These are phyloP conservation scores for Eriocheir sinensis DNA, from an alignment of 1,140 invertebrate species.

Conservation along the genomic window DNA sequence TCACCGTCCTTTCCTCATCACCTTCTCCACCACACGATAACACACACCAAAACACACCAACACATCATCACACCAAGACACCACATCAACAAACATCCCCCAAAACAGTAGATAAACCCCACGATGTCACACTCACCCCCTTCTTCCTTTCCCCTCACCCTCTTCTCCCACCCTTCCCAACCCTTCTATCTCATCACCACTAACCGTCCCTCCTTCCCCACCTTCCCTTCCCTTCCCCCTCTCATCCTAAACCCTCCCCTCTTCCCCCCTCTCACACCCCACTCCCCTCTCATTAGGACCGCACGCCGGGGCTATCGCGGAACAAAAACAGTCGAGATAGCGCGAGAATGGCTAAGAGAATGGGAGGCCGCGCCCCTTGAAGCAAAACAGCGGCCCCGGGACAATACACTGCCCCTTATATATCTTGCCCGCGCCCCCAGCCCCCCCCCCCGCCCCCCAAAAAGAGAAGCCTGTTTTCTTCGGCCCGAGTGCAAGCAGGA, in stretches of 20 bases:
- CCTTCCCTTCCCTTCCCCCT: too few species aligned
- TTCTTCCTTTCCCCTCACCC: too few species aligned
- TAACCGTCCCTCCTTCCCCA: too few species aligned
- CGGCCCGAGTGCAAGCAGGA: neutral
- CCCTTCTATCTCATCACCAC: too few species aligned
- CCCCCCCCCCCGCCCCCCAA: neutral
- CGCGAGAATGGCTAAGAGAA: neutral
- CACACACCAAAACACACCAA: too few species aligned
- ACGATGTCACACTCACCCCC: neutral
- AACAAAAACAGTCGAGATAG: constrained; percentile 25
- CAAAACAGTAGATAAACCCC: neutral
- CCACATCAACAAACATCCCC: too few species aligned
- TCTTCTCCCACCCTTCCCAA: too few species aligned
- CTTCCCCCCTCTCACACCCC: too few species aligned
- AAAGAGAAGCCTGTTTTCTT: neutral
- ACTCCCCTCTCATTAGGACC: neutral
- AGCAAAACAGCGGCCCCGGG: constrained; percentile 1
- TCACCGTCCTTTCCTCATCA: too few species aligned
- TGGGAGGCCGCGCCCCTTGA: neutral
- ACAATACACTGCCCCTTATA: neutral
- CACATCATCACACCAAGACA: too few species aligned
- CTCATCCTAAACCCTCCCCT: too few species aligned
- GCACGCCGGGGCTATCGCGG: neutral
- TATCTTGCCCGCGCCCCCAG: neutral
- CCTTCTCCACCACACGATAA: neutral